phyloP scores from a whole-genome alignment of 2,888 invertebrate species.

The Trileptium ribeirensis region DNA sequence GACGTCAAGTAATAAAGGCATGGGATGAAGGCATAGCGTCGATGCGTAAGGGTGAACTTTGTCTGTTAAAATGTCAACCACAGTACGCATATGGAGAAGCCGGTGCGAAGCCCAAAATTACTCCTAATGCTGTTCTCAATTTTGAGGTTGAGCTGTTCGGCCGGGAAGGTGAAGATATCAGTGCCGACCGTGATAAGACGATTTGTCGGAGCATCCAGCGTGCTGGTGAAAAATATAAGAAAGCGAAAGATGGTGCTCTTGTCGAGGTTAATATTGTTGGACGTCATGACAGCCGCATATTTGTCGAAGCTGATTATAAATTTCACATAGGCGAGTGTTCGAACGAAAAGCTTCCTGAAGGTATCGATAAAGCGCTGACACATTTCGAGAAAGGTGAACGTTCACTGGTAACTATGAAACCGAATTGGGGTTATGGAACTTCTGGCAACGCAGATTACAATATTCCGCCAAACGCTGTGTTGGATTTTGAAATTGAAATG shows the following conservation, averaged over 20 bases:
- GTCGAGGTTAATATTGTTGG: conserved; percentile 74
- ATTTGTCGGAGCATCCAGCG: conserved; percentile 67
- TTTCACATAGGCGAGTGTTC: conserved; percentile 79
- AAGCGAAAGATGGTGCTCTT: conserved; percentile 72
- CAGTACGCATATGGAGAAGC: conserved; percentile 80
- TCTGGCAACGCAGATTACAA: conserved; percentile 64
- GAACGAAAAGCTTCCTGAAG: conserved; percentile 67
- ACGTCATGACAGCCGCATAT: conserved; percentile 61
- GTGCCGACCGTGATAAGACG: conserved; percentile 71
- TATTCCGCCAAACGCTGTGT: conserved; percentile 69
- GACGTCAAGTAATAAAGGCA: conserved; percentile 77
- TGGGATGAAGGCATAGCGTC: conserved; percentile 89
- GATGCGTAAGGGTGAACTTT: conserved; percentile 76
- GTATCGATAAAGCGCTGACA: conserved; percentile 71
- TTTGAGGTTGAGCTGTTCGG: conserved; percentile 61
- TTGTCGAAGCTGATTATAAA: conserved; percentile 73
- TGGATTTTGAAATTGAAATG: conserved; percentile 74
- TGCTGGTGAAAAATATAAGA: conserved; percentile 65
- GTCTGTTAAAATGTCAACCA: conserved; percentile 69
- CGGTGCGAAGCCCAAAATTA: conserved; percentile 80
- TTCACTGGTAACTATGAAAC: conserved; percentile 55
- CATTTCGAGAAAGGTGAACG: conserved; percentile 74
- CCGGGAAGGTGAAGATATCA: conserved; percentile 66
- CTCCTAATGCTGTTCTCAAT: conserved; percentile 74
- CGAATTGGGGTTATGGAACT: conserved; percentile 72